Evolutionary conservation across 2,113 vertebrate genomes (phyloP), one percentile per base, ranked within the genome.

Genomic region (Nansenia antarctica): DNA sequence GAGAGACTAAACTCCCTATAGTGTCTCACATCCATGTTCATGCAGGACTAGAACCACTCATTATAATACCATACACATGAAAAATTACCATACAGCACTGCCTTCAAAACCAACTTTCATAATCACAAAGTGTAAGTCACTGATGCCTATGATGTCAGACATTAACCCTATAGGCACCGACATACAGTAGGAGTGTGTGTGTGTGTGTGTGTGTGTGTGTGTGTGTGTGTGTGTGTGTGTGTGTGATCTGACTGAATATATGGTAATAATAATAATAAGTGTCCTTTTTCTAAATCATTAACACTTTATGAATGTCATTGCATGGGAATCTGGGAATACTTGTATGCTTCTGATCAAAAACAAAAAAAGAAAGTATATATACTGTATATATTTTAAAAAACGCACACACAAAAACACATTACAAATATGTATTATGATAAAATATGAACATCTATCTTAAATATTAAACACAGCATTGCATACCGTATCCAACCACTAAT

Each of bases 381-480:
- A 49, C 45, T 49, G 45, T 20, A 3, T 15, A 18, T 18, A 0
- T 1, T 47, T n/a, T 22, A n/a, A 9, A 49, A 49, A 42, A 8
- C 45, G n/a, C n/a, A n/a, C n/a, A n/a, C n/a, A n/a, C n/a, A 71
- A 88, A 85, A 70, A 74, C 20, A 69, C 75, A 86, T 85, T 86
- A 80, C 78, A 85, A 77, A 85, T 83, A 86, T 82, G 79, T 70
- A 83, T 82, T 70, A 83, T 82, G 67, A 72, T 58, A 30, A 69
- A 57, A 64, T 78, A 49, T 80, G 59, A 79, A 80, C 83, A 69
- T 55, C 79, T 80, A 77, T 76, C 62, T 85, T 63, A 86, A 89
- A 89, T 87, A 86, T 89, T 86, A 77, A 89, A 84, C 70, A 86
- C 60, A 72, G 80, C 65, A 85, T 80, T 74, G 79, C 81, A 65